phyloP scores from a whole-genome alignment of 1,140 invertebrate genomes.

The Panagrolaimus sp. region DNA sequence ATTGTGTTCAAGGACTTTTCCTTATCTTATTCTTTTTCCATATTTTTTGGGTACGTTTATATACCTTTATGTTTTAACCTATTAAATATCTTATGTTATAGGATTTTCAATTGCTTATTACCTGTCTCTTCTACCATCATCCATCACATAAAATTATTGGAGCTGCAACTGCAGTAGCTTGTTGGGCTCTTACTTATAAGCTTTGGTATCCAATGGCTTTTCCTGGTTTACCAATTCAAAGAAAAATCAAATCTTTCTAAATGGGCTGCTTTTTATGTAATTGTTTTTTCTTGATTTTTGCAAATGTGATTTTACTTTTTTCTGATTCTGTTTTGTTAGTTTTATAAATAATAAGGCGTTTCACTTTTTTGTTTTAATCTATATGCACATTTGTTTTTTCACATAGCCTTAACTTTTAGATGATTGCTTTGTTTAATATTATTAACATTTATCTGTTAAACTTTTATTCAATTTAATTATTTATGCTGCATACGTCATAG shows the following conservation, averaged over 20 bases:
- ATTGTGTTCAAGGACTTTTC: slow-evolving; percentile 73
- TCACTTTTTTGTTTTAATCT: no score
- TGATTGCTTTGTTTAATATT: no score
- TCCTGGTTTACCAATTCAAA: slow-evolving; percentile 27
- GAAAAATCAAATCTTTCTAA: slow-evolving; percentile 23
- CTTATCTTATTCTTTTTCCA: slow-evolving; percentile 43
- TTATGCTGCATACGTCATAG: no score
- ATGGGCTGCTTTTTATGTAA: no score
- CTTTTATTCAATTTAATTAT: no score
- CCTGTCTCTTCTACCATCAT: slow-evolving; percentile 52
- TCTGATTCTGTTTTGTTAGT: no score
- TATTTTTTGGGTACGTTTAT: slow-evolving; percentile 42
- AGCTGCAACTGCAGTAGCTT: slow-evolving; percentile 73
- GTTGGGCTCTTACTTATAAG: slow-evolving; percentile 85
- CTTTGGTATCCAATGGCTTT: slow-evolving; percentile 66
- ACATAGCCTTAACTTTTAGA: no score
- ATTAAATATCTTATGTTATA: slow-evolving; percentile 20
- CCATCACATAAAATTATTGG: slow-evolving; percentile 71
- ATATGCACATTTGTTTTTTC: no score
- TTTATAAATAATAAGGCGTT: no score
- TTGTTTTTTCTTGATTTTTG: no score
- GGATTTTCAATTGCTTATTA: slow-evolving; percentile 52
- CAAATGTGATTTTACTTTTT: no score
- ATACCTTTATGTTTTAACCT: slow-evolving; percentile 4
- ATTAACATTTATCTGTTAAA: no score